These are phyloP conservation scores for Misgurnus anguillicaudatus DNA, from an alignment of 2,113 vertebrate species.

Conservation along the genomic window DNA sequence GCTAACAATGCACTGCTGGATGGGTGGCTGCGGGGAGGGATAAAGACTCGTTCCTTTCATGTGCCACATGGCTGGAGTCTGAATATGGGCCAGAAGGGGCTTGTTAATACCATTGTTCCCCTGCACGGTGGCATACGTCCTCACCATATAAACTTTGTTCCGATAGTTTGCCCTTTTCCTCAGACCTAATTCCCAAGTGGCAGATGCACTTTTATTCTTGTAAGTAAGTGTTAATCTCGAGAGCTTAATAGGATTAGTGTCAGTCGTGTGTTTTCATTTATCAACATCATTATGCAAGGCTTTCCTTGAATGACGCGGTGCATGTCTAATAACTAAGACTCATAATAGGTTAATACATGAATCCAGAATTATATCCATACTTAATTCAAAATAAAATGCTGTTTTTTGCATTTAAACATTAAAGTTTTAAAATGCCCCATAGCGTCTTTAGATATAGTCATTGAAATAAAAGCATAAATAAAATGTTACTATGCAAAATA, in stretches of 20 bases:
- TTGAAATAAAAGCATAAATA: no score
- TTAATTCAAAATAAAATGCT: no score
- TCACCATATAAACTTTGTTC: slow-evolving; percentile 79
- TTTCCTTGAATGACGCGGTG: background rate
- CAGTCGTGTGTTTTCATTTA: slow-evolving; percentile 67
- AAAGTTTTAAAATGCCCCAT: no score
- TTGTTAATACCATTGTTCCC: slow-evolving; percentile 82
- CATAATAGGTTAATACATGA: background rate
- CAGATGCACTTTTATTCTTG: slow-evolving; percentile 82
- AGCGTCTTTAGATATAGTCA: no score
- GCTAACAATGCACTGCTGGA: slow-evolving; percentile 81
- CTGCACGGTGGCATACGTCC: slow-evolving; percentile 70
- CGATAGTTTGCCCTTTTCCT: slow-evolving; percentile 79
- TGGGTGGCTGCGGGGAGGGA: slow-evolving; percentile 61
- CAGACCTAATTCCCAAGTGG: slow-evolving; percentile 66
- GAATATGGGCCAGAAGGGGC: slow-evolving; percentile 81
- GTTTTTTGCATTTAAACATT: no score
- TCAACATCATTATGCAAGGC: slow-evolving; percentile 48
- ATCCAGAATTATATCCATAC: no score
- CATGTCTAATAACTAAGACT: background rate
- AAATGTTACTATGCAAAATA: no score
- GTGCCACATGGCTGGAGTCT: slow-evolving; percentile 83
- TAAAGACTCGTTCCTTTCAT: slow-evolving; percentile 78
- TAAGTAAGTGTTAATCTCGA: slow-evolving; percentile 60
- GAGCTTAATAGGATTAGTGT: slow-evolving; percentile 71